A percentile compares a stretch with the other conserved stretches of the same genome.
phyloP scores from a whole-genome alignment of 1,140 invertebrate genomes.

The Metopolophium dirhodum region DNA sequence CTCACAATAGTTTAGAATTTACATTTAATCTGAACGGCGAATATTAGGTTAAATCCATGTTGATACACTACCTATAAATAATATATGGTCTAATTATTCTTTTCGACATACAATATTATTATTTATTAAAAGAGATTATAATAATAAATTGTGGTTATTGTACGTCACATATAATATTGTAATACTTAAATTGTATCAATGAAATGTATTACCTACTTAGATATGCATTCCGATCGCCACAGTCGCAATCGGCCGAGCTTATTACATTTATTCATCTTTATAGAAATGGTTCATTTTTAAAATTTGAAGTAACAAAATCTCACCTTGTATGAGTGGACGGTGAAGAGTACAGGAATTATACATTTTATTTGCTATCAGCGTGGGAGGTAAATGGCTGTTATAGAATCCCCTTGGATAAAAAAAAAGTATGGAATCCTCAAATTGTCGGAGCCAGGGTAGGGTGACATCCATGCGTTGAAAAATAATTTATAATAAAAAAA shows the following conservation, averaged over 20 bases:
- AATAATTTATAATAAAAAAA: constrained; percentile 22
- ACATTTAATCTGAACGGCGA: neutral
- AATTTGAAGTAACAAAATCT: neutral
- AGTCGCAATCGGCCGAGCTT: neutral
- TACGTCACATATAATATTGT: neutral
- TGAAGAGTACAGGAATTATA: neutral
- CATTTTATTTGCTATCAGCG: neutral
- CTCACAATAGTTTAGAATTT: neutral
- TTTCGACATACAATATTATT: neutral
- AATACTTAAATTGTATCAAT: neutral
- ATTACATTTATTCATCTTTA: neutral
- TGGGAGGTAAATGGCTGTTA: no score
- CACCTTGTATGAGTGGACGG: neutral
- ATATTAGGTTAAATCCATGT: neutral
- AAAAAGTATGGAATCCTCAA: neutral
- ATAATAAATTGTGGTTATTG: neutral
- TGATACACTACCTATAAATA: neutral
- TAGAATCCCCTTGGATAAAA: neutral
- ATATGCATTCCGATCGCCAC: neutral
- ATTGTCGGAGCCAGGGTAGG: neutral
- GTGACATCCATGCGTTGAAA: neutral
- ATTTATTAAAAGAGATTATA: neutral
- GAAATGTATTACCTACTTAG: neutral
- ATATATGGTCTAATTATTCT: neutral
- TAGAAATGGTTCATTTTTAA: neutral